Base-by-base conservation (phyloP, 2,113 vertebrate genomes). In the Cynoglossus semilaevis region DNA sequence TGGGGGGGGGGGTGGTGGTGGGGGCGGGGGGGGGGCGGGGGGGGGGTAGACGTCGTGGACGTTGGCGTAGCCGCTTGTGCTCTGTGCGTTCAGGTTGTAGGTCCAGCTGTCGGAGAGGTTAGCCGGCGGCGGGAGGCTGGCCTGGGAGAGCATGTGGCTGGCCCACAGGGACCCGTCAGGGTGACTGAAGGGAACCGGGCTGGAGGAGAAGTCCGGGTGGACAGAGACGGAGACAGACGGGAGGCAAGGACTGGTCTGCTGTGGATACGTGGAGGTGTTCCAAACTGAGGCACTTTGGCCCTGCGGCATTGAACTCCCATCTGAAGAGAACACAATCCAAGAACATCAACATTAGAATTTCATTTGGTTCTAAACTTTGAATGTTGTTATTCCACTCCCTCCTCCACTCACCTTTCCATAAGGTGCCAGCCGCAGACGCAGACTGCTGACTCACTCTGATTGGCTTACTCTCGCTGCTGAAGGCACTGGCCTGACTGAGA, bases 21-120 rank as follows among this genome's bases (percentile, higher is more conserved):
- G 49, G 93, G 93, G 42, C 89, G 90, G 78, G 63, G 29, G 51
- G 83, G 83, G 60, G 77, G 88, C 42, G 64, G 95, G 93, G 77
- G 96, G 77, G 85, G 96, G 85, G 90, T 97, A 99, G 62, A 96
- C 75, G 0, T 98, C 95, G 56, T 96, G 96, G 84, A 98, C 84
- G 58, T 93, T 94, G 49, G 93, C 88, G 85, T 97, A 98, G 12
- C 93, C 80, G 0, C 93, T 86, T 55, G 91, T 86, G 83, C 92
- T 91, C 88, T 95, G 95, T 79, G 92, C 90, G 79, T 90, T 92
- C 76, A 99, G 88, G 52, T 93, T 91, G 79, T 98, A 99, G 58
- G 91, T 91, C 97, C 97, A 99, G 67, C 93, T 90, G 48, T 99
- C 96, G 0, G 94, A 80, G 14, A 91, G 85, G 0, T 91, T 57